These are phyloP conservation scores for Melanocharis versteri DNA, from an alignment of 2,113 vertebrate species.

Conservation along the genomic window DNA sequence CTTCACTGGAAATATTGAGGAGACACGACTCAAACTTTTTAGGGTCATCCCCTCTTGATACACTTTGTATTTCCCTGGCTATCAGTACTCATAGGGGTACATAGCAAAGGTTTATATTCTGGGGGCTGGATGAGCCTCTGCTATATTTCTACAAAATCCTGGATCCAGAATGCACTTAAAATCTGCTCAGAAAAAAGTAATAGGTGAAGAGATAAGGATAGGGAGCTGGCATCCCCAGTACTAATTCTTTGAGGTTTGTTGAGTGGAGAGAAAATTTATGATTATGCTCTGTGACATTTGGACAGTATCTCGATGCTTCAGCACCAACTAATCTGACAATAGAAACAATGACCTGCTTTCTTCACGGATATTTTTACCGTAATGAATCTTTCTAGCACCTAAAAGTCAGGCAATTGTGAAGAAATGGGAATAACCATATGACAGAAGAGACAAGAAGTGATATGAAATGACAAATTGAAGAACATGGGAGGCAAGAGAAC, in stretches of 20 bases:
- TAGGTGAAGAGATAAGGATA: neutral
- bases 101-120: neutral
- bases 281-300: neutral
- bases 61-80: fast-evolving
- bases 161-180: neutral
- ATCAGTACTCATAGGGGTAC: neutral
- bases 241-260: neutral
- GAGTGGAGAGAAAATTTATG: neutral
- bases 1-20: neutral
- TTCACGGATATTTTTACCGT: slow-evolving; percentile 2
- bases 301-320: neutral
- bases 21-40: neutral
- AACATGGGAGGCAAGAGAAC: neutral
- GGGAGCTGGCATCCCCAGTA: neutral
- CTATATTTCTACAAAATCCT: neutral
- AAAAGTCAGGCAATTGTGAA: neutral
- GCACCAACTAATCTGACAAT: neutral
- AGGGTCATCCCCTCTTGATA: neutral
- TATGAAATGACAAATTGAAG: neutral
- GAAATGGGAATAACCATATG: neutral
- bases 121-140: neutral
- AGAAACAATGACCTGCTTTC: slow-evolving; percentile 7
- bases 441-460: neutral
- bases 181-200: neutral
- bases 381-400: neutral